Percentiles rank a stretch among this genome's conserved stretches.
phyloP scores from a whole-genome alignment of 2,888 invertebrate genomes.

The Reticulitermes lucifugus region DNA sequence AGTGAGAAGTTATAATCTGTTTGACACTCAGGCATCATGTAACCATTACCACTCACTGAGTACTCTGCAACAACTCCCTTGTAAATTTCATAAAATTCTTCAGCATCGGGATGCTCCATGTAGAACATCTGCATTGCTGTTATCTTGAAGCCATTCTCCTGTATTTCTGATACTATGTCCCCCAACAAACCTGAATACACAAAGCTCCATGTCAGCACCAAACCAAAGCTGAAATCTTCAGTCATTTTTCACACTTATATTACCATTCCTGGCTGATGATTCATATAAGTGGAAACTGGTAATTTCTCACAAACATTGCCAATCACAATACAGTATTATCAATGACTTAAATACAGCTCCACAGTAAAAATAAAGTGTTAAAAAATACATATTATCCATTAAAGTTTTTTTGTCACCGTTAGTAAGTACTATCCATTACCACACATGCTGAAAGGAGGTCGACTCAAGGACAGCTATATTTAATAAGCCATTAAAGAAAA shows the following conservation, averaged over 20 bases:
- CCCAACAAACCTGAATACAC: slow-evolving; percentile 66
- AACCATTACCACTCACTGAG: slow-evolving; percentile 65
- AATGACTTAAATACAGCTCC: too few species aligned
- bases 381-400: too few species aligned
- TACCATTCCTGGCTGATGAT: not conserved
- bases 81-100: slow-evolving; percentile 94
- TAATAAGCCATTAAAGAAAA: too few species aligned
- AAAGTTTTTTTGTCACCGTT: too few species aligned
- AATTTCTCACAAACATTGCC: too few species aligned
- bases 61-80: slow-evolving; percentile 87
- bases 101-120: slow-evolving; percentile 84
- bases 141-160: slow-evolving; percentile 80
- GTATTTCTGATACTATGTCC: slow-evolving; percentile 77
- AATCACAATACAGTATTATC: too few species aligned
- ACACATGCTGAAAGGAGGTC: too few species aligned
- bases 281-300: too few species aligned
- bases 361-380: too few species aligned
- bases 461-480: too few species aligned
- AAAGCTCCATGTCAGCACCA: not conserved
- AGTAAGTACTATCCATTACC: too few species aligned
- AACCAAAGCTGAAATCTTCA: not conserved
- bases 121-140: slow-evolving; percentile 84
- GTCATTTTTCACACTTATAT: not conserved
- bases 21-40: not conserved
- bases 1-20: not conserved